Evolutionary conservation across 1,140 invertebrate genomes (phyloP).

Genomic region (Cotesia typhae): DNA sequence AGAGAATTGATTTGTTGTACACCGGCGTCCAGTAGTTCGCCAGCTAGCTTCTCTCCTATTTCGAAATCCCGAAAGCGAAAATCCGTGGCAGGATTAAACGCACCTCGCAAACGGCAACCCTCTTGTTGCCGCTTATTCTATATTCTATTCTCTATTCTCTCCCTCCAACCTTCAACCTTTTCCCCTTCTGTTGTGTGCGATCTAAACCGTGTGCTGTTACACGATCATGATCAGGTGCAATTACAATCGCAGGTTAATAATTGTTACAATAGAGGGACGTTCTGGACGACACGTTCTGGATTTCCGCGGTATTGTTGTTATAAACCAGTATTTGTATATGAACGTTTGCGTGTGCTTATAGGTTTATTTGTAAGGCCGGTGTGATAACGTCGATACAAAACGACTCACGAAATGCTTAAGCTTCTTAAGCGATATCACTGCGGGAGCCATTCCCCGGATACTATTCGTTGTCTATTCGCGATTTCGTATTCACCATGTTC

Average conservation of each 20-base stretch:
- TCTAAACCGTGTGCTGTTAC: constrained; percentile 44
- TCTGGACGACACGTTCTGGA: neutral
- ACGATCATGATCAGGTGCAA: constrained; percentile 61
- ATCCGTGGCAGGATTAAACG: constrained; percentile 51
- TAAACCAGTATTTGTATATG: neutral
- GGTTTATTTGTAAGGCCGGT: neutral
- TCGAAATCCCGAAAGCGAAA: constrained; percentile 48
- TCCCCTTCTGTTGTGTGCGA: constrained; percentile 14
- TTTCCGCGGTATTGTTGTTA: neutral
- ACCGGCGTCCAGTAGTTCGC: constrained; percentile 30
- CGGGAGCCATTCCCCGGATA: neutral
- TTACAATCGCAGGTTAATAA: constrained; percentile 62
- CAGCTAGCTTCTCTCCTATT: constrained; percentile 30
- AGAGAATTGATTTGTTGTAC: constrained; percentile 51
- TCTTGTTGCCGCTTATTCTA: constrained; percentile 10
- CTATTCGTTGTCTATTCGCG: no score
- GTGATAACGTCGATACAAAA: constrained; percentile 16
- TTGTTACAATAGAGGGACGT: constrained; percentile 34
- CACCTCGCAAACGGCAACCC: constrained; percentile 34
- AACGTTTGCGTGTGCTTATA: neutral
- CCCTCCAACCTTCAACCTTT: neutral
- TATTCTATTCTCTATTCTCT: constrained; percentile 24
- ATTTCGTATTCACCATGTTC: neutral
- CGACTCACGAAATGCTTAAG: constrained; percentile 24
- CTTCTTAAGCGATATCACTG: constrained; percentile 27